Conservation (phyloP, 1,140 invertebrate genomes). For the Drosophila orosa region DNA sequence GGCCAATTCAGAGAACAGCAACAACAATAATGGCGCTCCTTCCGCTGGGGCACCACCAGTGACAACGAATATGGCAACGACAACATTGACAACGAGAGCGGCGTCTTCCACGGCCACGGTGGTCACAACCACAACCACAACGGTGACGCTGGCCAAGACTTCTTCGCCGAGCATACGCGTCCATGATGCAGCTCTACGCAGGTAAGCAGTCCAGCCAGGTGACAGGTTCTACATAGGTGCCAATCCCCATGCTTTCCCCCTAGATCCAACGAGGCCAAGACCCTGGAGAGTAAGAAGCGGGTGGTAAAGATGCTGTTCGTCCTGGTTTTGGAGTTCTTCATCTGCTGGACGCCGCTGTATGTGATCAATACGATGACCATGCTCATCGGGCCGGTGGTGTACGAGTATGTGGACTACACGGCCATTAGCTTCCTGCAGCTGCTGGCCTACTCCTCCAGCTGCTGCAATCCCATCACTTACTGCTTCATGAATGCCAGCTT, state of each 20-base stretch:
- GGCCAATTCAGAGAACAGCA: conserved; percentile 45
- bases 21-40: conserved; percentile 56
- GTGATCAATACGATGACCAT: conserved; percentile 91
- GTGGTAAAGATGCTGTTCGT: conserved; percentile 97
- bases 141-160: conserved; percentile 50
- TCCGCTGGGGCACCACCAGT: background rate
- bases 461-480: conserved; percentile 96
- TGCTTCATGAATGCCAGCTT: conserved; percentile 96
- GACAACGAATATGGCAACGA: conserved; percentile 27
- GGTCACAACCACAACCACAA: conserved; percentile 40
- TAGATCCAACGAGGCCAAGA: conserved; percentile 85
- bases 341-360: conserved; percentile 96
- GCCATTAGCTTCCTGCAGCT: conserved; percentile 92
- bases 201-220: conserved; percentile 34
- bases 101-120: conserved; percentile 10
- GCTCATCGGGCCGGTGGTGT: conserved; percentile 89
- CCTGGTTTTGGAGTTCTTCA: conserved; percentile 95
- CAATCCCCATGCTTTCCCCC: too few relatives aligned
- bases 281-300: conserved; percentile 85
- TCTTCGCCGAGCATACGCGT: conserved; percentile 69
- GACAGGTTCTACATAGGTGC: conserved; percentile 62
- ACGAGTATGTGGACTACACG: conserved; percentile 89
- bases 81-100: conserved; percentile 43
- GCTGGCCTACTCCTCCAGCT: conserved; percentile 93
- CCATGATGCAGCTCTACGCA: conserved; percentile 71